Evolutionary conservation across 1,140 invertebrate genomes (phyloP), one percentile per base, ranked within the genome.

Genomic region (Heliothis virescens): DNA sequence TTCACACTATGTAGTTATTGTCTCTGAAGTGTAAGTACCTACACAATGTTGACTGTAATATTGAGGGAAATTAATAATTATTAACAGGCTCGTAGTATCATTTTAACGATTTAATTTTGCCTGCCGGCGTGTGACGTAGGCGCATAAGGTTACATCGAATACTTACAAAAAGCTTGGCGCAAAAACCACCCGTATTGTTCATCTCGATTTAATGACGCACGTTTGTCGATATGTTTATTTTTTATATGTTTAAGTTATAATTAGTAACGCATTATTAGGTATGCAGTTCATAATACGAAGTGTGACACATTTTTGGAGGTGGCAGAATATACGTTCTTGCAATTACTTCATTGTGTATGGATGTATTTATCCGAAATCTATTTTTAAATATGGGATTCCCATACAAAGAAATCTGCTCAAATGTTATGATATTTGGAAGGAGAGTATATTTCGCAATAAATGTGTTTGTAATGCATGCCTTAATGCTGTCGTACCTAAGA

Each of bases 381-480:
- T 41, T 41, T 41, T 41, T 9, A 41, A 5, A 7, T 7, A 41
- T 41, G 34, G 34, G 34, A 41, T 41, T 41, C 5, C 34, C 5
- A 41, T 26, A 41, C 5, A 41, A 9, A 41, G 5, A 41, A 5
- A 41, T 21, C 16, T 1, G 55, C 10, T 18, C 4, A 13, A 3
- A 29, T 50, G 2, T 18, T 52, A 71, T 71, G 18, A 53, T 71
- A 15, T 53, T 53, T 41, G 4, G 4, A 52, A 52, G 21, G 4
- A 26, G 3, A 13, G 53, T 71, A 9, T 55, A 52, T 16, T 16
- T 29, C 9, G 34, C 34, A 48, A 60, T 74, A 74, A 74, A 59
- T 48, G 7, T 47, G 15, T 3, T 74, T 74, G 55, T 57, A 13
- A 74, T 74, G 59, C 71, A 59, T 26, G 9, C 21, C 52, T 29